Percentiles rank a stretch among this genome's conserved stretches.
phyloP scores from a whole-genome alignment of 2,113 vertebrate species.

The Ciconia boyciana region DNA sequence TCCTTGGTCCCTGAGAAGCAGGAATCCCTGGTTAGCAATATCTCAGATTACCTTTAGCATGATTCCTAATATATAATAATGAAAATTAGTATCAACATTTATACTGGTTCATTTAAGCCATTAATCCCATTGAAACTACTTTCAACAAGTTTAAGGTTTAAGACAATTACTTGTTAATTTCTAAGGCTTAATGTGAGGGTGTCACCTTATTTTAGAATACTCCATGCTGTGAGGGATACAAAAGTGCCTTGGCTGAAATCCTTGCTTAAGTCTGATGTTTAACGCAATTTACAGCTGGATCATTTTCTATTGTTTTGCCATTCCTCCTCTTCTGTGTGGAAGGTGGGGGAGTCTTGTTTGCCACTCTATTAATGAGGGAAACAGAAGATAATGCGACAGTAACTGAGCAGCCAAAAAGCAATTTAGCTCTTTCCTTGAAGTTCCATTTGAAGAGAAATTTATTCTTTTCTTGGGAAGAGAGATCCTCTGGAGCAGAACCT shows the following conservation, averaged over 20 bases:
- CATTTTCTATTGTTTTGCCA: background rate
- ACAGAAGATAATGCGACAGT: background rate
- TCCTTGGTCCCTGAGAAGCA: background rate
- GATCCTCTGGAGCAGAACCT: background rate
- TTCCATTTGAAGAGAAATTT: background rate
- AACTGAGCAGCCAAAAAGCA: background rate
- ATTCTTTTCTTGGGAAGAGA: background rate
- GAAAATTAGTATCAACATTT: constrained; percentile 13
- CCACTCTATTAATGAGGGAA: background rate
- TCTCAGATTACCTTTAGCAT: background rate
- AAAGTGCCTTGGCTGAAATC: background rate
- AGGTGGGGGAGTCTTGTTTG: background rate
- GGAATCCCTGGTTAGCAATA: background rate
- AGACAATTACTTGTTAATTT: constrained; percentile 11
- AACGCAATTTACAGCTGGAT: background rate
- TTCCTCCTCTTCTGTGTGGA: background rate
- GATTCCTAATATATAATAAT: background rate
- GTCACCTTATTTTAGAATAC: background rate
- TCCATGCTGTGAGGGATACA: background rate
- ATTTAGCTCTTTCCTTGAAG: background rate
- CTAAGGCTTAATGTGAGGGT: background rate
- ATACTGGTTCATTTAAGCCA: background rate
- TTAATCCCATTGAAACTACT: constrained; percentile 2
- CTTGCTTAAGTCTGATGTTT: background rate
- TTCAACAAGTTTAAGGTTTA: background rate